phyloP scores from a whole-genome alignment of 2,888 invertebrate species.

The Ceramica pisi region DNA sequence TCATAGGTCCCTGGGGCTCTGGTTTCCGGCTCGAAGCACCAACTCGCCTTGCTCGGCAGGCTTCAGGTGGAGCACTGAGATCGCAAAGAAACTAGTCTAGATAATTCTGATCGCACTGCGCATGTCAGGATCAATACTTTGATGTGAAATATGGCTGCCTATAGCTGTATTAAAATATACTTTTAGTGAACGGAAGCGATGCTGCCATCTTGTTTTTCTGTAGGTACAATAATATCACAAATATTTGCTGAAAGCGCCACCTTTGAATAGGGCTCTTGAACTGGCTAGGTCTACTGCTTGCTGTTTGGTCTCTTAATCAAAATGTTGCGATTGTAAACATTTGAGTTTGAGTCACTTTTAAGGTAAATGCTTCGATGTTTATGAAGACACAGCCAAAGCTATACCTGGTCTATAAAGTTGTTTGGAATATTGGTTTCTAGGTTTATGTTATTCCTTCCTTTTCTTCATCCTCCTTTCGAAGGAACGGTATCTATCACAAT shows the following conservation, averaged over 20 bases:
- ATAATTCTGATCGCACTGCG: not conserved
- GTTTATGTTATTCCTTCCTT: too few relatives aligned
- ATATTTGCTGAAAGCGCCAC: not conserved
- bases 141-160: not conserved
- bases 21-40: not conserved
- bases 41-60: not conserved
- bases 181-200: not conserved
- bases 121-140: not conserved
- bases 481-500: too few relatives aligned
- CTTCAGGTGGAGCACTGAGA: not conserved
- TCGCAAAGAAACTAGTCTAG: not conserved
- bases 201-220: not conserved
- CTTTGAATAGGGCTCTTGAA: not conserved
- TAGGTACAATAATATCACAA: not conserved
- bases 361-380: too few relatives aligned
- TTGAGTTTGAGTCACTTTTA: too few relatives aligned
- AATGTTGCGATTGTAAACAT: too few relatives aligned
- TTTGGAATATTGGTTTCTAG: too few relatives aligned
- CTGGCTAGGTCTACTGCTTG: too few relatives aligned
- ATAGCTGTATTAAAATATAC: not conserved
- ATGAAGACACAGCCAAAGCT: too few relatives aligned
- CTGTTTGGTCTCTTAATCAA: not conserved
- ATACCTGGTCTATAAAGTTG: too few relatives aligned
- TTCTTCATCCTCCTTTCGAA: too few relatives aligned
- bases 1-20: not conserved